These are phyloP conservation scores for Chiroxiphia lanceolata DNA, from an alignment of 2,797 vertebrate species.

Conservation along the genomic window DNA sequence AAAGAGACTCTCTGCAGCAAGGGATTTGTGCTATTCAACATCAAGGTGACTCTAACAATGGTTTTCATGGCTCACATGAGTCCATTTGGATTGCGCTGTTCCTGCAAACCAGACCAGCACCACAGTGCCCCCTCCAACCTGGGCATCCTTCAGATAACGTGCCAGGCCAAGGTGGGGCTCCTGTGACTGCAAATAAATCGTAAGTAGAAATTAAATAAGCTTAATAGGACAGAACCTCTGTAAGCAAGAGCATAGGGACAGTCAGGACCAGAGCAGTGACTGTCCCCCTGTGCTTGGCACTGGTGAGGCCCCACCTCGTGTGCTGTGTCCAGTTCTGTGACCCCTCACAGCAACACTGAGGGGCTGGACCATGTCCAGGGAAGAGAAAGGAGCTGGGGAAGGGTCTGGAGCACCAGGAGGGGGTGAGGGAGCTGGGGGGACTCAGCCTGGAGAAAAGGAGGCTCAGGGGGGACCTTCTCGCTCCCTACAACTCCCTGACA, in stretches of 20 bases:
- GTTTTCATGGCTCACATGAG: background rate
- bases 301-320: background rate
- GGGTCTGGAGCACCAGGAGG: background rate
- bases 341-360: background rate
- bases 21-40: background rate
- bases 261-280: background rate
- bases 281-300: background rate
- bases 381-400: background rate
- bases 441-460: background rate
- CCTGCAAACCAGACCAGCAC: background rate
- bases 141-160: background rate
- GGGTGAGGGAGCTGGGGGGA: background rate
- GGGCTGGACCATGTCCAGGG: background rate
- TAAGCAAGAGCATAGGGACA: background rate
- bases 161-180: background rate
- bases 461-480: accelerated
- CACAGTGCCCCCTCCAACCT: background rate
- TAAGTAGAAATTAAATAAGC: background rate
- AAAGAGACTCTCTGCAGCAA: background rate
- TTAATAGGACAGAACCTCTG: background rate
- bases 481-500: background rate
- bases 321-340: background rate
- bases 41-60: background rate
- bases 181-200: background rate
- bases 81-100: background rate